These are phyloP conservation scores for Brachyistius frenatus DNA, from an alignment of 2,113 vertebrate genomes.

Conservation along the genomic window DNA sequence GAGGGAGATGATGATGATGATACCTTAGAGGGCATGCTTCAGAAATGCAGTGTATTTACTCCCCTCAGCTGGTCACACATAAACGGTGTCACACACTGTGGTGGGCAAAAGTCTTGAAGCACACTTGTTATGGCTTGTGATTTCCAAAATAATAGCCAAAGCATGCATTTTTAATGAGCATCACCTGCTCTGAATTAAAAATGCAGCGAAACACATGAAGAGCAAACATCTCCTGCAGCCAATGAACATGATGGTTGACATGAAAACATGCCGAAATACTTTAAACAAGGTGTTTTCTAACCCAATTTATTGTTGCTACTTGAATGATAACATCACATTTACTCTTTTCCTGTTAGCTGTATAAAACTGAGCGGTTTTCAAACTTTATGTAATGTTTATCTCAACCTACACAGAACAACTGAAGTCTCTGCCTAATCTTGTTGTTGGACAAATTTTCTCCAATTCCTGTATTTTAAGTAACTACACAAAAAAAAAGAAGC, in stretches of 20 bases:
- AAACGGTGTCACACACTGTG: not conserved
- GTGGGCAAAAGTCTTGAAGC: conserved; percentile 9
- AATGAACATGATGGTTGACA: not conserved
- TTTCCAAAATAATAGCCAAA: conserved; percentile 33
- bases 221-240: not conserved
- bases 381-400: too few relatives aligned
- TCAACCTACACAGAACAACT: too few relatives aligned
- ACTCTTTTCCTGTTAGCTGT: too few relatives aligned
- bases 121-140: conserved; percentile 23
- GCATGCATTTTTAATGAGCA: conserved; percentile 53
- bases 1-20: conserved; percentile 16
- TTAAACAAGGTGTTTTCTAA: not conserved
- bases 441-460: too few relatives aligned
- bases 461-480: too few relatives aligned
- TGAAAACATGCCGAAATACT: not conserved
- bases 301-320: not conserved
- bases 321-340: not conserved
- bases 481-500: too few relatives aligned
- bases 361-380: too few relatives aligned
- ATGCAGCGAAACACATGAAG: conserved; percentile 16
- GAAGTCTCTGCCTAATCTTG: too few relatives aligned
- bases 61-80: conserved; percentile 4
- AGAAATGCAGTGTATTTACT: conserved; percentile 27
- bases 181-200: conserved; percentile 45
- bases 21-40: conserved; percentile 5